phyloP scores from a whole-genome alignment of 1,140 invertebrate species.

The Nymphalis io region DNA sequence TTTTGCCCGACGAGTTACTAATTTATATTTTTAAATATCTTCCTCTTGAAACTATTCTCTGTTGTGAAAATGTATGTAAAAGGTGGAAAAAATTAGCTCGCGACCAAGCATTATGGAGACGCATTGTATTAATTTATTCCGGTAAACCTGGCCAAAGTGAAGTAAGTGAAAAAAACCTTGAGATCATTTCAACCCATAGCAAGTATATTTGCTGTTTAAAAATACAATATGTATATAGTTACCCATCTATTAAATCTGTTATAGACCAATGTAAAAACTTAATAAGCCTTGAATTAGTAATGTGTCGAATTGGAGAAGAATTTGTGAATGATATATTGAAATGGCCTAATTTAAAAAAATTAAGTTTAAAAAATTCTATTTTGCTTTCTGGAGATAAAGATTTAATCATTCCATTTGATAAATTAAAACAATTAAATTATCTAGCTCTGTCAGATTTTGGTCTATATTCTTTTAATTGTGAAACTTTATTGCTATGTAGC shows the following conservation, averaged over 20 bases:
- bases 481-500: slow-evolving; percentile 60
- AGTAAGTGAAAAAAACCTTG: slow-evolving; percentile 59
- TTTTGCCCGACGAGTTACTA: slow-evolving; percentile 72
- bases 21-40: slow-evolving; percentile 69
- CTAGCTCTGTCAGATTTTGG: slow-evolving; percentile 75
- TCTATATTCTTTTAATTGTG: slow-evolving; percentile 60
- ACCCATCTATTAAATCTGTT: slow-evolving; percentile 58
- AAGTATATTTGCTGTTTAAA: slow-evolving; percentile 58
- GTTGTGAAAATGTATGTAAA: slow-evolving; percentile 61
- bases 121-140: slow-evolving; percentile 61
- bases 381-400: slow-evolving; percentile 49
- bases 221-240: slow-evolving; percentile 72
- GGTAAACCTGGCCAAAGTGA: slow-evolving; percentile 64
- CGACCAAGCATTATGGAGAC: slow-evolving; percentile 65
- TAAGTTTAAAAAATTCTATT: slow-evolving; percentile 68
- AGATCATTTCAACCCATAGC: slow-evolving; percentile 58
- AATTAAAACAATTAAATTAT: slow-evolving; percentile 62
- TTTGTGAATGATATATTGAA: slow-evolving; percentile 61
- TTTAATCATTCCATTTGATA: slow-evolving; percentile 58
- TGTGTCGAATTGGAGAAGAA: slow-evolving; percentile 66
- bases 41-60: slow-evolving; percentile 57
- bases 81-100: slow-evolving; percentile 62
- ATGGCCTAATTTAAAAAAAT: slow-evolving; percentile 65
- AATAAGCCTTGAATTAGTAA: slow-evolving; percentile 64
- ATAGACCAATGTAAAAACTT: slow-evolving; percentile 63